Conservation (phyloP, 2,888 invertebrate genomes). For the Sarcophaga variegata region DNA sequence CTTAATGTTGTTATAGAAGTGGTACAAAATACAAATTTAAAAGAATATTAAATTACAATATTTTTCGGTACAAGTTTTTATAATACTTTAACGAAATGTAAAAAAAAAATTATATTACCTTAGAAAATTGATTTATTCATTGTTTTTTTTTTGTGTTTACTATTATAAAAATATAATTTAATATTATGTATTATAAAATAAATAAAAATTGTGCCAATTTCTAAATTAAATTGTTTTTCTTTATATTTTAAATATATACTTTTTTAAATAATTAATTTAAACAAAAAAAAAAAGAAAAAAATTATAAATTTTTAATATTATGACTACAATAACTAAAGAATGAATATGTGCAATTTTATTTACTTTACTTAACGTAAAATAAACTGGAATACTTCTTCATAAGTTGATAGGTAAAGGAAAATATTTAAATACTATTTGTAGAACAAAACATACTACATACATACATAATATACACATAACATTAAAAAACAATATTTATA, state of each 20-base stretch:
- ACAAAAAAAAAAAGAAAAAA: neutral
- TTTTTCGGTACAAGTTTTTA: constrained; percentile 36
- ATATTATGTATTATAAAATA: neutral
- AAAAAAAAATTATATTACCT: constrained; percentile 4
- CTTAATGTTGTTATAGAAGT: constrained; percentile 31
- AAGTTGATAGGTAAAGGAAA: neutral
- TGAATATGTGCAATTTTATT: neutral
- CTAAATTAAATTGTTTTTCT: neutral
- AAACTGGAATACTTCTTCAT: neutral
- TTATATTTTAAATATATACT: constrained; percentile 27
- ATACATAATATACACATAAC: too few relatives aligned
- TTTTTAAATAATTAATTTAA: neutral
- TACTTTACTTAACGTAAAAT: neutral
- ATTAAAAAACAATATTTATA: neutral
- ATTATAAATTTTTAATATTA: neutral
- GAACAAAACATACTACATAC: neutral
- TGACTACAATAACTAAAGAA: neutral
- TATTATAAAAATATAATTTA: neutral
- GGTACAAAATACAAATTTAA: constrained; percentile 28
- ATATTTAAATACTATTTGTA: neutral
- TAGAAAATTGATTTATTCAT: neutral
- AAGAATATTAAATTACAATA: constrained; percentile 21
- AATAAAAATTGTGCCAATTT: constrained; percentile 60
- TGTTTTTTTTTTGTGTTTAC: too few relatives aligned
- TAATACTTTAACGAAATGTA: neutral